A percentile compares a stretch with the other conserved stretches of the same genome.
Evolutionary conservation across 2,888 invertebrate species (phyloP).

Genomic region (Pycnomerus fuliginosus): DNA sequence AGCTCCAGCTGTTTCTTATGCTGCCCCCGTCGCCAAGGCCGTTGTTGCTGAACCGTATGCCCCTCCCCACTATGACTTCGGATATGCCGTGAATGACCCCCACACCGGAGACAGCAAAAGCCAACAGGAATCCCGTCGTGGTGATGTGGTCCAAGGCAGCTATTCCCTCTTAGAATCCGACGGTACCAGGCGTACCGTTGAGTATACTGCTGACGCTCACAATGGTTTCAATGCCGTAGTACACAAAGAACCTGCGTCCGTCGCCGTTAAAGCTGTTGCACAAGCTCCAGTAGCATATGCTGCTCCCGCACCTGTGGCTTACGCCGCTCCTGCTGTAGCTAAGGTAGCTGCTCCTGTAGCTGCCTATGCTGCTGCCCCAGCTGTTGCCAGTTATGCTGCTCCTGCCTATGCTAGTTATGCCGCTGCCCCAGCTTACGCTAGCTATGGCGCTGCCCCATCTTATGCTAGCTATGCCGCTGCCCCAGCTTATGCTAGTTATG

Average conservation of each 20-base stretch:
- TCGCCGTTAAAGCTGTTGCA: conserved; percentile 24
- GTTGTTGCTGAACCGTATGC: conserved; percentile 7
- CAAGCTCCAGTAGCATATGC: conserved; percentile 11
- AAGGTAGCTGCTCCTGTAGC: no score
- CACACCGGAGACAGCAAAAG: conserved; percentile 59
- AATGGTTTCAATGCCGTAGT: conserved; percentile 61
- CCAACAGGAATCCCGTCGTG: conserved; percentile 64
- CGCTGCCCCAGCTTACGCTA: no score
- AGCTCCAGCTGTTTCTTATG: conserved; percentile 31
- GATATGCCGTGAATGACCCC: background rate
- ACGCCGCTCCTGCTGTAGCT: conserved; percentile 31
- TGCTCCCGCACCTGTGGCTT: conserved; percentile 17
- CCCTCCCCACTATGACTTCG: background rate
- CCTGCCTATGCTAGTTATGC: no score
- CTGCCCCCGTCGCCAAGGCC: conserved; percentile 14
- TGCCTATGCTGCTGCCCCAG: no score
- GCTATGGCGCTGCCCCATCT: no score
- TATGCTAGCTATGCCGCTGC: no score
- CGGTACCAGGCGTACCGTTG: conserved; percentile 64
- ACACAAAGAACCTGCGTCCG: conserved; percentile 48
- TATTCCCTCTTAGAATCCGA: conserved; percentile 61
- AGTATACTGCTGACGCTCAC: conserved; percentile 59
- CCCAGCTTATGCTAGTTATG: no score
- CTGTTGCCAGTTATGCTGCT: no score
- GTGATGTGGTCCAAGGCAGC: conserved; percentile 64